These are phyloP conservation scores for Paracyclopina nana DNA, from an alignment of 1,140 invertebrate genomes.

Conservation along the genomic window DNA sequence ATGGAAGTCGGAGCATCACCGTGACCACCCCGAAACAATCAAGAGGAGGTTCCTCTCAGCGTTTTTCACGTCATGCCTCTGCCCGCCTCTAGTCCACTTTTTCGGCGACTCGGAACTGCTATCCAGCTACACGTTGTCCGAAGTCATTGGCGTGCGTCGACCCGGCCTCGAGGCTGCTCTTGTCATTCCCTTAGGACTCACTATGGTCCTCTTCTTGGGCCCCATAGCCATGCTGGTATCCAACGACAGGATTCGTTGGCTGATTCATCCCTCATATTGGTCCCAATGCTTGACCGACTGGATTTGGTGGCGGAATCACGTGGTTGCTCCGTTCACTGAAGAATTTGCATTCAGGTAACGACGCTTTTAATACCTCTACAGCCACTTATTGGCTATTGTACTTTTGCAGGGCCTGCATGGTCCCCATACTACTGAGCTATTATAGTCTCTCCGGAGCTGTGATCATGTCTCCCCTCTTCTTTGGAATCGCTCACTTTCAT, in stretches of 20 bases:
- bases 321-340: conserved; percentile 79
- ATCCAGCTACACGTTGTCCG: conserved; percentile 29
- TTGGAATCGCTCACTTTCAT: conserved; percentile 79
- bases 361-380: no score
- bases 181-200: conserved; percentile 52
- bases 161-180: conserved; percentile 48
- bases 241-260: conserved; percentile 30
- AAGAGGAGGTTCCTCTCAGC: conserved; percentile 70
- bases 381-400: no score
- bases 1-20: conserved; percentile 24
- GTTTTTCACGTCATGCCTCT: conserved; percentile 50
- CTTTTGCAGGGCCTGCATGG: conserved; percentile 87
- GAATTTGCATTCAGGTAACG: conserved; percentile 84
- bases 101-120: conserved; percentile 20
- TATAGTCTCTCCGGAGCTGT: conserved; percentile 48
- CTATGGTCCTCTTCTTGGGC: conserved; percentile 61
- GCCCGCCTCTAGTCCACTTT: conserved; percentile 47
- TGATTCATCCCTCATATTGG: conserved; percentile 31
- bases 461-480: conserved; percentile 70
- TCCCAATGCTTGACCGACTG: conserved; percentile 43
- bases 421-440: conserved; percentile 48
- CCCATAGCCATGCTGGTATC: conserved; percentile 49
- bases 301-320: conserved; percentile 65
- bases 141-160: conserved; percentile 51
- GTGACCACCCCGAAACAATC: conserved; percentile 68